phyloP scores from a whole-genome alignment of 2,797 vertebrate genomes.

The Semotilus atromaculatus region DNA sequence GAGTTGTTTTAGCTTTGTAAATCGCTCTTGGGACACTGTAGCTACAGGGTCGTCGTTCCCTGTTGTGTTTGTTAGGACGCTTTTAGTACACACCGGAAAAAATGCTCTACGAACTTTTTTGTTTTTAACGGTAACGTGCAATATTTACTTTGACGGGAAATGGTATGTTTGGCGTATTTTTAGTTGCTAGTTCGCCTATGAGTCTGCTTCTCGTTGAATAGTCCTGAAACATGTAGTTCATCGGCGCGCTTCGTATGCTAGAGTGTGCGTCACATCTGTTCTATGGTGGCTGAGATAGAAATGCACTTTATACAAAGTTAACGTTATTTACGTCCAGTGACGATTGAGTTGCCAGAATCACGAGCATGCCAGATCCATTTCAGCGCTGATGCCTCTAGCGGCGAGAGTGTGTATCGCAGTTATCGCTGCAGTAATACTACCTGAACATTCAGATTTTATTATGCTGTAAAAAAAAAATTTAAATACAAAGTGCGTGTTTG shows the following conservation, averaged over 20 bases:
- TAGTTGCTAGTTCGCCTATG: slow-evolving; percentile 34
- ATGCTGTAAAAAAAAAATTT: slow-evolving; percentile 54
- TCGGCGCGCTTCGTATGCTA: slow-evolving; percentile 54
- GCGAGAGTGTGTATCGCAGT: slow-evolving; percentile 59
- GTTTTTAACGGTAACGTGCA: slow-evolving; percentile 71
- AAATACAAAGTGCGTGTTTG: slow-evolving; percentile 36
- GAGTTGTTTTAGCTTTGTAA: slow-evolving; percentile 72
- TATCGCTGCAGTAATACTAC: slow-evolving; percentile 67
- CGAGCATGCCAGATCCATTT: slow-evolving; percentile 52
- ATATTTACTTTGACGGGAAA: slow-evolving; percentile 71
- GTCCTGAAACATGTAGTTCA: slow-evolving; percentile 21
- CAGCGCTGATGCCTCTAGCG: slow-evolving; percentile 69
- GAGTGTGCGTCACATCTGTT: slow-evolving; percentile 63
- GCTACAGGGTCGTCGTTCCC: slow-evolving; percentile 72
- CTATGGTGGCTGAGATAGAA: slow-evolving; percentile 74
- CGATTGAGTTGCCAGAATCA: slow-evolving; percentile 39
- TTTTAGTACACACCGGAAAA: slow-evolving; percentile 33
- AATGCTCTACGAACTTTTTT: neutral
- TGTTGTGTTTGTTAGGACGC: slow-evolving; percentile 70
- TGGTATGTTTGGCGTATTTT: slow-evolving; percentile 44
- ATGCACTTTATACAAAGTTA: slow-evolving; percentile 73
- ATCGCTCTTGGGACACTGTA: slow-evolving; percentile 73
- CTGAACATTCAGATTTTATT: slow-evolving; percentile 62
- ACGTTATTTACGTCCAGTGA: slow-evolving; percentile 39
- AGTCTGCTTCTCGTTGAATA: slow-evolving; percentile 60